Base-by-base conservation (phyloP, 2,797 vertebrate species). In the Sebastes vulpes region DNA sequence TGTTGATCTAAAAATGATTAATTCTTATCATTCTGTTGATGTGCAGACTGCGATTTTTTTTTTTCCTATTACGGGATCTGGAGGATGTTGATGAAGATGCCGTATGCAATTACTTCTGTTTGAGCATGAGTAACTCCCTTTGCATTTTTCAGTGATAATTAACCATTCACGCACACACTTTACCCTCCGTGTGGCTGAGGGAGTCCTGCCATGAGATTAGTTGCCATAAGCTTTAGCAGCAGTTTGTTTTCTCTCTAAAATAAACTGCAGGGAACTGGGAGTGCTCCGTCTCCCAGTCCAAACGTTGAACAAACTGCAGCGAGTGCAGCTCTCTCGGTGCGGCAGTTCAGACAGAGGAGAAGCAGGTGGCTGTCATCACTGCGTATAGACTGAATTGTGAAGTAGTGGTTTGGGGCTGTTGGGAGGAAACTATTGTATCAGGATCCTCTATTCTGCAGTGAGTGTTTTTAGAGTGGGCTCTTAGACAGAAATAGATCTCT, bases 131-230 rank as follows among this genome's bases (percentile, higher is more conserved):
- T 79, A 59, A 80, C 85, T 90, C 75, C 79, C 63, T 93, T 88
- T 92, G 75, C 82, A 73, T 93, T 92, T 91, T 73, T 81, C 69
- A 75, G 76, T 85, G 84, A 85, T 92, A 93, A 96, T 95, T 89
- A 92, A 90, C 79, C 42, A 25, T 75, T 79, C 3, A 21, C 35
- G 20, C 25, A 60, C 26, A 23, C 77, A 31, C 64, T 77, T 72
- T 59, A 52, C 38, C 12, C 42, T 65, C 28, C 1, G 2, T 8
- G 61, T 14, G 58, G 78, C 53, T 21, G 21, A 28, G 38, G 68
- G 58, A 77, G 57, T 59, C 50, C 65, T 78, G 68, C 11, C 3
- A 21, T 75, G 58, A 82, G 82, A 82, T 89, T 64, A 77, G 56
- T 75, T 77, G 61, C 84, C 32, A 28, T 71, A 56, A 79, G 87